Evolutionary conservation across 1,140 invertebrate genomes (phyloP), one percentile per base, ranked within the genome.

Genomic region (Penaeus vannamei): DNA sequence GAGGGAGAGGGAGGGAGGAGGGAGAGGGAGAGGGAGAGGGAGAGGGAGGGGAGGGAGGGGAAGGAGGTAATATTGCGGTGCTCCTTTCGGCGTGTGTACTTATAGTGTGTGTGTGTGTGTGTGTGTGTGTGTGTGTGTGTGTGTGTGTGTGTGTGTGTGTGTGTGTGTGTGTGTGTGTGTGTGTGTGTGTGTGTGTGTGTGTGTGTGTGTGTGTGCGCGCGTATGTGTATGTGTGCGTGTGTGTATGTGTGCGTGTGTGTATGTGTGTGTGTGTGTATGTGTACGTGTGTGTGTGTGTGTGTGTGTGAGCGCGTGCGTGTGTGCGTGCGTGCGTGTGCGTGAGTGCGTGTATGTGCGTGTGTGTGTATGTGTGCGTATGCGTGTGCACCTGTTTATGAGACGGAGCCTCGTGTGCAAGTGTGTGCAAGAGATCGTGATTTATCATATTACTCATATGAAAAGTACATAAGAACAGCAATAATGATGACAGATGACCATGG

Each of bases 51-150:
- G 23, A 5, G 5, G 22, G 22, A 8, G 26, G 1, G 79, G 19
- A 5, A 59, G 22, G 12, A 81, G 59, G 17, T 22, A 53, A 23
- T 46, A 81, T 53, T 22, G n/a, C 20, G 0, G 14, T 81, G 79
- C 26, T 81, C n/a, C 3, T 81, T 53, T 53, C 42, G 22, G 14
- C n/a, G 26, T 53, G 12, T 42, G 22, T 14, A 46, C n/a, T 23
- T 23, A 32, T 4, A 1, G 79, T n/a, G 26, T 20, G 20, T n/a
- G 59, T 14, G n/a, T 81, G 42, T 81, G 79, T 81, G 20, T 81
- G 42, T 81, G 36, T 59, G 79, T 59, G 42, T 81, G 79, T 79
- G 76, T 79, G 76, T 5, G 76, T 79, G n/a, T 79, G 76, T 79
- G 76, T 79, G 76, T 79, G 76, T 79, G 22, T 79, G 76, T 79